Evolutionary conservation across 1,140 invertebrate species (phyloP), one percentile per base, ranked within the genome.

Genomic region (Ylistrum balloti): DNA sequence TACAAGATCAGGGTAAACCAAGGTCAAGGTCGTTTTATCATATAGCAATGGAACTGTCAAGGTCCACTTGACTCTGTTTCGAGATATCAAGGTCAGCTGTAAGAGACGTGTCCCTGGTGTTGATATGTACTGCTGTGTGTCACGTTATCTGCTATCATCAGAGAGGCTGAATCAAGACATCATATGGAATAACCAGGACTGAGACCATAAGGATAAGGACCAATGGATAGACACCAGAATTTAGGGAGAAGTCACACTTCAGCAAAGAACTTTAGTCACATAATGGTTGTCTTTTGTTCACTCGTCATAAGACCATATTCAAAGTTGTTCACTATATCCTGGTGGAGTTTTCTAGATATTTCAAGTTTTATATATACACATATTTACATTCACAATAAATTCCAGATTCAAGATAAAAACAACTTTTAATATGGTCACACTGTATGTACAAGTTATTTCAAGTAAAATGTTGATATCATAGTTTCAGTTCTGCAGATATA

Each of bases 361-460:
- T n/a, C n/a, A n/a, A n/a, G n/a, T n/a, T n/a, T n/a, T n/a, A n/a
- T n/a, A n/a, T n/a, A n/a, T n/a, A n/a, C n/a, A n/a, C n/a, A n/a
- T n/a, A n/a, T n/a, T n/a, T n/a, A n/a, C n/a, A n/a, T n/a, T n/a
- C n/a, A n/a, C n/a, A n/a, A n/a, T n/a, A n/a, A n/a, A n/a, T n/a
- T n/a, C n/a, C n/a, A n/a, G n/a, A n/a, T n/a, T n/a, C n/a, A n/a
- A n/a, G n/a, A n/a, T n/a, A n/a, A n/a, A n/a, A n/a, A 38, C 5
- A 74, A 74, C 56, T 74, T 74, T 74, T 28, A 74, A n/a, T 74
- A 74, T 74, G 56, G 56, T n/a, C 56, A 28, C 28, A 74, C 28
- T 74, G 56, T 17, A 74, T 74, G 56, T 74, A 17, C 22, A 74
- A 74, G 56, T 74, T 74, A 74, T n/a, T 74, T 74, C 56, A 74